Base-by-base conservation (phyloP, 2,797 vertebrate species). In the Yasuhikotakia modesta region DNA sequence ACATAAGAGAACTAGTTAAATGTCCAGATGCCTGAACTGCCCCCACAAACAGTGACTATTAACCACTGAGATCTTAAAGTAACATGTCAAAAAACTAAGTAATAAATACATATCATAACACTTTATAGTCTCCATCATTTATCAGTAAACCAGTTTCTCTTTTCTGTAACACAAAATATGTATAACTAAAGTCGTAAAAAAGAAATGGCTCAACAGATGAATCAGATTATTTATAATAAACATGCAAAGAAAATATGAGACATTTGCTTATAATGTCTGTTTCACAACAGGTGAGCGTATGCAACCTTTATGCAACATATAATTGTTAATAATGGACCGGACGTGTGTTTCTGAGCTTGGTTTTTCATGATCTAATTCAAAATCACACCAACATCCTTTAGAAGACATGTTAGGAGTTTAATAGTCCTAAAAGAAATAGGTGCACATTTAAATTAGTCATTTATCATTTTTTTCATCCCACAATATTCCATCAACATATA, bases 171-270 rank as follows among this genome's bases (percentile, higher is more conserved):
- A n/a, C n/a, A n/a, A n/a, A n/a, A n/a, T n/a, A n/a, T n/a, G n/a
- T n/a, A n/a, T n/a, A n/a, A n/a, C n/a, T n/a, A n/a, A n/a, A n/a
- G n/a, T n/a, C n/a, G n/a, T n/a, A n/a, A n/a, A n/a, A n/a, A n/a
- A n/a, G n/a, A n/a, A n/a, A n/a, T n/a, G n/a, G n/a, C n/a, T n/a
- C n/a, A n/a, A n/a, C n/a, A n/a, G n/a, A n/a, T n/a, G n/a, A n/a
- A n/a, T n/a, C 52, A 57, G 63, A 67, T 53, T 74, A 35, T 66
- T 66, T 21, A 30, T 75, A 35, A 46, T 39, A 45, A 32, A 65
- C 63, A 76, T 69, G 73, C 45, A 71, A 32, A 22, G 43, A 52
- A 65, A 45, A 66, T 32, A 69, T 32, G 39, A 60, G 22, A 75
- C 22, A 5, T 66, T 67, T 57, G 8, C 5, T 55, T 35, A 46